These are phyloP conservation scores for Psilopsiagon aurifrons DNA, from an alignment of 2,113 vertebrate genomes.

Conservation along the genomic window DNA sequence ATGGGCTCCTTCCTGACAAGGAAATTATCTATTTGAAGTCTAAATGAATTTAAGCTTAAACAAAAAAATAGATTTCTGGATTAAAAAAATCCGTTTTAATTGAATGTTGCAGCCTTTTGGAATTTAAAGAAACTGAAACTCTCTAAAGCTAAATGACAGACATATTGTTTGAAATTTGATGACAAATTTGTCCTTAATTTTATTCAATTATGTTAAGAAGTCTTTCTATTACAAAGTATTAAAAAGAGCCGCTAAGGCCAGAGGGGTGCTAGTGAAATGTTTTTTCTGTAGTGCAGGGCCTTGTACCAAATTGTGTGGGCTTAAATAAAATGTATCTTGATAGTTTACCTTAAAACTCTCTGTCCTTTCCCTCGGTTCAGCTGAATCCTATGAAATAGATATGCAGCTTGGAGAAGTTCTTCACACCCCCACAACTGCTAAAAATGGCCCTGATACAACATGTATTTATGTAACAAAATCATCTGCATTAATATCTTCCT, in stretches of 20 bases:
- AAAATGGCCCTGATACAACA: conserved; percentile 74
- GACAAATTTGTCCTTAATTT: conserved; percentile 21
- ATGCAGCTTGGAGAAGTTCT: conserved; percentile 71
- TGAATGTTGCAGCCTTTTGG: not conserved
- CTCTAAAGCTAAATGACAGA: conserved; percentile 19
- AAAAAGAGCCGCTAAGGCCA: conserved; percentile 28
- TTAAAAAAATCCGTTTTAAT: conserved; percentile 15
- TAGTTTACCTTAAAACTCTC: conserved; percentile 71
- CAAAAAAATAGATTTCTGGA: not conserved
- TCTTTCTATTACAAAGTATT: conserved; percentile 21
- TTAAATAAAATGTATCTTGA: conserved; percentile 57
- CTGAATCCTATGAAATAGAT: conserved; percentile 70
- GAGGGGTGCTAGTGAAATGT: not conserved
- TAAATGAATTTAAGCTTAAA: not conserved
- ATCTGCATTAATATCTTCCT: conserved; percentile 69
- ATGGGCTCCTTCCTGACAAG: not conserved
- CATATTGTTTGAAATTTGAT: conserved; percentile 31
- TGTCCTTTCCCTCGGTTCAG: conserved; percentile 68
- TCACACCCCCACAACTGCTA: conserved; percentile 73
- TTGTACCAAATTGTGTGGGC: conserved; percentile 42
- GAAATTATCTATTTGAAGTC: conserved; percentile 3
- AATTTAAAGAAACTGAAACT: not conserved
- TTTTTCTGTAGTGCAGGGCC: not conserved
- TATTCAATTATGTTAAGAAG: conserved; percentile 12
- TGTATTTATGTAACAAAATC: conserved; percentile 76